Evolutionary conservation across 2,113 vertebrate genomes (phyloP), one percentile per base, ranked within the genome.

Genomic region (Fregetta grallaria): DNA sequence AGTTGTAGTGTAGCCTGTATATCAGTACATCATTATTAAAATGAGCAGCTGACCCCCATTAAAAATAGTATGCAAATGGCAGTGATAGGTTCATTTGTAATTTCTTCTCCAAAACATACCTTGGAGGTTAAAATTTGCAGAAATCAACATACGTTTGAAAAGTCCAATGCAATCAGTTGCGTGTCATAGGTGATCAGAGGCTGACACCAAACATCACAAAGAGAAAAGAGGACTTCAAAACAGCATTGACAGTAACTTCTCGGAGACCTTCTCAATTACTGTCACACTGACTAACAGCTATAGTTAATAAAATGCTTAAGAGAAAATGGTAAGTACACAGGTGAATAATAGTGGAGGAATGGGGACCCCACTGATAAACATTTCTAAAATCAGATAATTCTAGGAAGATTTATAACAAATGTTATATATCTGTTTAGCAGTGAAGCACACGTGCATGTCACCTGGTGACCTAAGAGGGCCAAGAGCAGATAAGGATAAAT

Each of bases 391-490:
- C 25, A 32, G 13, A 11, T 58, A 0, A 1, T 77, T 77, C 19
- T 66, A 65, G 15, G 23, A 89, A 70, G 42, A 65, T 16, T n/a
- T 56, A 6, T 26, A 36, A 22, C 7, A 40, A 40, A 58, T 74
- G 5, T 53, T 18, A 20, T 1, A 22, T 4, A n/a, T 53, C 30
- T 71, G 26, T 29, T 88, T 19, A 78, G 11, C 42, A 30, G 17
- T 26, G 52, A 85, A 70, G 18, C 11, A 55, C 32, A 18, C 0
- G 0, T 55, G 4, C 13, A 8, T 13, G 11, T 71, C n/a, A 81
- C 5, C 16, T 42, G 15, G 11, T 32, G 45, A 92, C n/a, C 34
- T 52, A 27, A 29, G 55, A 71, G 26, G 42, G 11, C 15, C 7
- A 3, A 68, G 34, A 49, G 44, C 13, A 79, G 36, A 6, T 76